These are phyloP conservation scores for Motacilla tschutschensis DNA, from an alignment of 2,113 vertebrate genomes.

Conservation along the genomic window DNA sequence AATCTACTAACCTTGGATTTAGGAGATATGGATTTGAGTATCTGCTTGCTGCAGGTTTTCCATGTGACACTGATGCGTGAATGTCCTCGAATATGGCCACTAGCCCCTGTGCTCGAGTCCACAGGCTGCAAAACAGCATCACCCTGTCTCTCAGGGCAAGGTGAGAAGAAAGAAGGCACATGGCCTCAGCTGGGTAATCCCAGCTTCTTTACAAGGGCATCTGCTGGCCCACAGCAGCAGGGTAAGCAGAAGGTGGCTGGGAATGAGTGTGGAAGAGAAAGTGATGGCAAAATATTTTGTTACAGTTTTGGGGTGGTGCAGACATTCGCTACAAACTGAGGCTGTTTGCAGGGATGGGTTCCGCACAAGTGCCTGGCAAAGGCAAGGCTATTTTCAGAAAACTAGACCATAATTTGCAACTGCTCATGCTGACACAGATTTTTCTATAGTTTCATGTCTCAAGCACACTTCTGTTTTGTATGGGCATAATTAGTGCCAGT, in stretches of 20 bases:
- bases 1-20: conserved; percentile 58
- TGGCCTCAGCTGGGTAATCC: not conserved
- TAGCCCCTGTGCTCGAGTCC: not conserved
- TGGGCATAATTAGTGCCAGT: conserved; percentile 14
- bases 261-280: not conserved
- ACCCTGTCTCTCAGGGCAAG: not conserved
- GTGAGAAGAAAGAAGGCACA: not conserved
- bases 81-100: conserved; percentile 15
- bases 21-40: conserved; percentile 37
- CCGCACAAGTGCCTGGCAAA: not conserved
- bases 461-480: conserved; percentile 13
- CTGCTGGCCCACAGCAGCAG: not conserved
- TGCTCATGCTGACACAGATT: conserved; percentile 23
- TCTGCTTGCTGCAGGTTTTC: conserved; percentile 40
- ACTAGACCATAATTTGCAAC: not conserved
- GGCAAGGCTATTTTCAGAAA: conserved; percentile 15
- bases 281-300: not conserved
- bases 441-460: conserved; percentile 13
- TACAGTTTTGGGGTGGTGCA: not conserved
- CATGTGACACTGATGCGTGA: conserved; percentile 24
- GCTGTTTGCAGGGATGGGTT: not conserved
- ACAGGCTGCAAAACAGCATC: conserved; percentile 8
- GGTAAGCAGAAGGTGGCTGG: not conserved
- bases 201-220: not conserved
- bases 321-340: not conserved